These are phyloP conservation scores for Branchinecta sandiegonensis DNA, from an alignment of 2,888 invertebrate species.

Conservation along the genomic window DNA sequence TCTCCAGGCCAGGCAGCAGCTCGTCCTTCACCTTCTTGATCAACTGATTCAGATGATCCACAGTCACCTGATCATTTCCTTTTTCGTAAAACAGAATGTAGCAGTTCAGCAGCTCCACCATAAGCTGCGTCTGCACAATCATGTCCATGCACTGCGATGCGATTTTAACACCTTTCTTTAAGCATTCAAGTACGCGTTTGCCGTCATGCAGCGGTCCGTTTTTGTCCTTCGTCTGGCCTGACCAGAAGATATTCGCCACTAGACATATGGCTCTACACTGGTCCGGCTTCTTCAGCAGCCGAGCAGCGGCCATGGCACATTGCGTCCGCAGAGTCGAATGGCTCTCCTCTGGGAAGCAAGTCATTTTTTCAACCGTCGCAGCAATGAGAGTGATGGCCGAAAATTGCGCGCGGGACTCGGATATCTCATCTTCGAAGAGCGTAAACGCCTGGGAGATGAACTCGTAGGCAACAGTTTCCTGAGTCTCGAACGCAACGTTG, in stretches of 20 bases:
- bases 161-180: constrained; percentile 87
- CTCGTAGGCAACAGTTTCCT: constrained; percentile 95
- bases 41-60: constrained; percentile 51
- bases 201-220: constrained; percentile 59
- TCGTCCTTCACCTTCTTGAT: constrained; percentile 74
- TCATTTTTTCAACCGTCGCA: constrained; percentile 85
- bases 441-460: constrained; percentile 93
- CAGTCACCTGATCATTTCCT: constrained; percentile 59
- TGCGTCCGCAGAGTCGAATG: constrained; percentile 91
- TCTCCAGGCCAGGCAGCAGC: constrained; percentile 81
- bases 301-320: constrained; percentile 88
- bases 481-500: constrained; percentile 80
- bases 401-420: constrained; percentile 89
- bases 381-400: constrained; percentile 91
- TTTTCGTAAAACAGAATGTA: constrained; percentile 86
- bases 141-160: constrained; percentile 96
- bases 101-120: constrained; percentile 83
- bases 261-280: constrained; percentile 88
- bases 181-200: constrained; percentile 77
- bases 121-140: constrained; percentile 86
- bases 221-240: constrained; percentile 48
- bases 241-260: constrained; percentile 96
- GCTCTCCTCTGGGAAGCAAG: constrained; percentile 89
- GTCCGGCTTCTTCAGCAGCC: constrained; percentile 92
- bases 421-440: constrained; percentile 94